A percentile compares a stretch with the other conserved stretches of the same genome.
Evolutionary conservation across 2,113 vertebrate genomes (phyloP).

Genomic region (Cairina moschata): DNA sequence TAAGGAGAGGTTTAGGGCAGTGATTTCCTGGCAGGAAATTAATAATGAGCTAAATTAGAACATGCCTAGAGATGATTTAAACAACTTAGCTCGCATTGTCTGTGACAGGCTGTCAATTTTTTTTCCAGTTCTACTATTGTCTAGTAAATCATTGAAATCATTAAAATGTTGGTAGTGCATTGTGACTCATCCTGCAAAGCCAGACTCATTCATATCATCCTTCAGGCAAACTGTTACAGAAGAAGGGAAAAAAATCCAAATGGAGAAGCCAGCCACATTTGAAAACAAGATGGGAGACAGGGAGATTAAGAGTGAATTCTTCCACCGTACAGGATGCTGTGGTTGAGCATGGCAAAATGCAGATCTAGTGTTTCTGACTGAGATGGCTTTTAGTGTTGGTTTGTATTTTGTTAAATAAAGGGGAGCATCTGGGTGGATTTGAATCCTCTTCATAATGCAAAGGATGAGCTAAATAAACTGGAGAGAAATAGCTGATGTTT

Average conservation of each 20-base stretch:
- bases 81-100: constrained; percentile 50
- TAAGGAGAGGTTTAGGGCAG: constrained; percentile 61
- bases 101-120: constrained; percentile 47
- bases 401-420: background rate
- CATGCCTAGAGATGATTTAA: constrained; percentile 70
- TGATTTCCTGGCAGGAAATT: constrained; percentile 71
- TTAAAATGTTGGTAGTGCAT: constrained; percentile 20
- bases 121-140: background rate
- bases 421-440: background rate
- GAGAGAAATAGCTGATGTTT: background rate
- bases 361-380: background rate
- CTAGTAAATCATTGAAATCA: constrained; percentile 55
- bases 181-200: constrained; percentile 10
- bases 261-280: background rate
- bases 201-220: background rate
- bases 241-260: background rate
- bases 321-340: background rate
- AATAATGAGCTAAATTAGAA: constrained; percentile 73
- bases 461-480: background rate
- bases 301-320: background rate
- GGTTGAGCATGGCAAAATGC: background rate
- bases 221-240: background rate
- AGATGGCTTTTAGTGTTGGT: background rate
- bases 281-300: background rate
- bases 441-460: background rate